Percentiles rank a stretch among this genome's conserved stretches.
Conservation (phyloP, 2,113 vertebrate species). For the Hippocampus zosterae region DNA sequence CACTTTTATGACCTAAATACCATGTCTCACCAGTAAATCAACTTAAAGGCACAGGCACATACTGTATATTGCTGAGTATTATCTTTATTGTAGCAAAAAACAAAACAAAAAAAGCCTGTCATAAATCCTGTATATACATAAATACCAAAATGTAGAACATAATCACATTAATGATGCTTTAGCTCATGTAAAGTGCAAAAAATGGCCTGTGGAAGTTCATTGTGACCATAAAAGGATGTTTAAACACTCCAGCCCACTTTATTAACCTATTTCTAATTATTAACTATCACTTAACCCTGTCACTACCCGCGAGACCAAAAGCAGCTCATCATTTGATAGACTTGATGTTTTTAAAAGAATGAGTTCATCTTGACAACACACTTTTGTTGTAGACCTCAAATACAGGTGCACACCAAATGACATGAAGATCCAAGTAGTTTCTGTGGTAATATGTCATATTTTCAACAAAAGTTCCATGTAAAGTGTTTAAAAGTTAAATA, state of each 20-base stretch:
- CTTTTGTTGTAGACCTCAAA: neutral
- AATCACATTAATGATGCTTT: conserved; percentile 40
- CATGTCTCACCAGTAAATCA: neutral
- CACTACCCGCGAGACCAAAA: neutral
- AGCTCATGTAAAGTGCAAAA: conserved; percentile 72
- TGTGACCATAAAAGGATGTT: conserved; percentile 10
- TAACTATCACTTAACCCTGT: neutral
- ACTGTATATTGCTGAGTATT: conserved; percentile 12
- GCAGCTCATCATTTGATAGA: neutral
- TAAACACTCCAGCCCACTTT: conserved; percentile 3
- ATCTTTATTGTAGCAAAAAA: conserved; percentile 61
- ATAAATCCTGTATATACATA: conserved; percentile 59
- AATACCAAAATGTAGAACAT: conserved; percentile 57
- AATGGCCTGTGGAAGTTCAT: conserved; percentile 23
- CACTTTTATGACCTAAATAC: neutral
- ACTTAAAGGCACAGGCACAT: neutral
- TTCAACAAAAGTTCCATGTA: neutral
- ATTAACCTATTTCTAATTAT: conserved; percentile 11
- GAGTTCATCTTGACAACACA: neutral
- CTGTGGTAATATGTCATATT: neutral
- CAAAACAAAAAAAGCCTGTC: neutral
- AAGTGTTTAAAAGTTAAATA: neutral
- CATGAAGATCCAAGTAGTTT: neutral
- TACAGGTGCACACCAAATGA: neutral
- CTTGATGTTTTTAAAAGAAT: neutral